Evolutionary conservation across 2,888 invertebrate species (phyloP).

Genomic region (Dryobota labecula): DNA sequence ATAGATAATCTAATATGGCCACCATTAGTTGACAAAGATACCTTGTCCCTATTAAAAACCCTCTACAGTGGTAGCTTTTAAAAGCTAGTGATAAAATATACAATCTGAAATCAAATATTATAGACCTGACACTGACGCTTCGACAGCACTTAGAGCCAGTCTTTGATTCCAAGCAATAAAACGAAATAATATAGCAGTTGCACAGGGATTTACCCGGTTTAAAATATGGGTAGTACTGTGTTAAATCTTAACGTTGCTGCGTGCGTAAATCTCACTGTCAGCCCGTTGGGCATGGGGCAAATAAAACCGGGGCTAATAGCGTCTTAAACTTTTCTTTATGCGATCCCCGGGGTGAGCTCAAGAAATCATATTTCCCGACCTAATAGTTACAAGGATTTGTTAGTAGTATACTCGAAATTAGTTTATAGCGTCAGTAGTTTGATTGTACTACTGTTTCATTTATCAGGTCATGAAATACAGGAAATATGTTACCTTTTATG

Average conservation of each 20-base stretch:
- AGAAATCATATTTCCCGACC: slow-evolving; percentile 77
- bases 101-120: no score
- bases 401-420: slow-evolving; percentile 77
- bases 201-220: slow-evolving; percentile 64
- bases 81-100: not conserved
- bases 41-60: no score
- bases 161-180: slow-evolving; percentile 45
- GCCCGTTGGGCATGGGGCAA: slow-evolving; percentile 68
- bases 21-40: no score
- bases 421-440: slow-evolving; percentile 33
- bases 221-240: slow-evolving; percentile 64
- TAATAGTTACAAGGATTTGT: slow-evolving; percentile 73
- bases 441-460: slow-evolving; percentile 26
- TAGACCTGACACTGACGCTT: no score
- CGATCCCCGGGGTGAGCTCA: slow-evolving; percentile 71
- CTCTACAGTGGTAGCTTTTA: not conserved
- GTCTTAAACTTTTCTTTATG: slow-evolving; percentile 76
- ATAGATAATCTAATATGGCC: no score
- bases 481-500: not conserved
- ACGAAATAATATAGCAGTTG: slow-evolving; percentile 59
- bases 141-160: slow-evolving; percentile 10
- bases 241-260: slow-evolving; percentile 69
- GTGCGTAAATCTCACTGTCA: slow-evolving; percentile 73
- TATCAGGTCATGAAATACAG: not conserved
- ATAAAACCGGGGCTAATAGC: slow-evolving; percentile 73